Conservation (phyloP, 2,113 vertebrate genomes). For the Oncorhynchus masou region DNA sequence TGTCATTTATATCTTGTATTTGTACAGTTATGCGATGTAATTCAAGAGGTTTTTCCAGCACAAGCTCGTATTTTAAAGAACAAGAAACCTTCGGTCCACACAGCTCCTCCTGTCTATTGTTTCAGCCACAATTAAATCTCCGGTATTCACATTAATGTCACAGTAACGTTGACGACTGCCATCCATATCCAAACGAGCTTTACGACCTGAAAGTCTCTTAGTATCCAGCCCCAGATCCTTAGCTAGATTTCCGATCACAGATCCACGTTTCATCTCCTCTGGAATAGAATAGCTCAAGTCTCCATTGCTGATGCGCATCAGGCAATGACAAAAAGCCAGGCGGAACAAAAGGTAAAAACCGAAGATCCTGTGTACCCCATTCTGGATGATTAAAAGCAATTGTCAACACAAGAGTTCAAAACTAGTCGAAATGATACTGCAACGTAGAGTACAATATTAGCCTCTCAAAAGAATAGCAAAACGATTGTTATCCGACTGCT, state of each 20-base stretch:
- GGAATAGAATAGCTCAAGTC: slow-evolving; percentile 65
- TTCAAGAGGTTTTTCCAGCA: slow-evolving; percentile 69
- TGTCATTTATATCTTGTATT: slow-evolving; percentile 81
- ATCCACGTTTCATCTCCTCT: slow-evolving; percentile 74
- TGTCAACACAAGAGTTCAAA: too few relatives aligned
- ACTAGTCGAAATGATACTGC: too few relatives aligned
- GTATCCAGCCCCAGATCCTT: slow-evolving; percentile 72
- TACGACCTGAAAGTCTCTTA: slow-evolving; percentile 44
- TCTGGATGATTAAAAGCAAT: too few relatives aligned
- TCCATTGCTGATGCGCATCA: neutral
- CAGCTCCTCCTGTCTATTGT: slow-evolving; percentile 76
- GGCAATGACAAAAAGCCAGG: neutral
- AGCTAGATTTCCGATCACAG: slow-evolving; percentile 71
- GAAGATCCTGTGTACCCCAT: too few relatives aligned
- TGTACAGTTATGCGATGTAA: too few relatives aligned
- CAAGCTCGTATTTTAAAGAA: slow-evolving; percentile 68
- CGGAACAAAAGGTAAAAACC: neutral
- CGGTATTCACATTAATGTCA: slow-evolving; percentile 64
- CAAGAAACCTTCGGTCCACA: slow-evolving; percentile 66
- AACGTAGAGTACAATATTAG: too few relatives aligned
- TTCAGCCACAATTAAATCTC: slow-evolving; percentile 67
- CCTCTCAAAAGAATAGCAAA: too few relatives aligned
- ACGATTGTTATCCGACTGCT: too few relatives aligned
- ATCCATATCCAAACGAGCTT: too few relatives aligned
- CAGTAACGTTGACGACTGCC: slow-evolving; percentile 68